These are phyloP conservation scores for Meandrina meandrites DNA, from an alignment of 92 coral and sea anemone genomes.

Conservation along the genomic window DNA sequence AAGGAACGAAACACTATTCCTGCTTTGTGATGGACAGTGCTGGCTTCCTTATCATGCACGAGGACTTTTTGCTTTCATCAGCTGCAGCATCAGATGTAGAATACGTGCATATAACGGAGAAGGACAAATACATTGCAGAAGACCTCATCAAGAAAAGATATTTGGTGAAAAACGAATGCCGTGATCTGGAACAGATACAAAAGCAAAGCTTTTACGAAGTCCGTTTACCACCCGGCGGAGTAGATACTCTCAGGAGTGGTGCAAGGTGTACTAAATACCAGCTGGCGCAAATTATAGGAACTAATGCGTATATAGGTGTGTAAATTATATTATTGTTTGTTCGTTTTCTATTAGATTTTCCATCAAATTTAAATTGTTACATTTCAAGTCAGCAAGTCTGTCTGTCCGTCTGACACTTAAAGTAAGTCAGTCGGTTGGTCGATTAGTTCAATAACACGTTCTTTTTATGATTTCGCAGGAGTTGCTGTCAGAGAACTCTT, in stretches of 20 bases:
- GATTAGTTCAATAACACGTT: not conserved
- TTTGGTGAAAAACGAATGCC: slow-evolving; percentile 45
- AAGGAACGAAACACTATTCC: slow-evolving; percentile 21
- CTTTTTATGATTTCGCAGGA: not conserved
- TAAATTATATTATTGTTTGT: not conserved
- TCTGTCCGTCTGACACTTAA: not conserved
- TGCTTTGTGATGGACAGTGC: slow-evolving; percentile 68
- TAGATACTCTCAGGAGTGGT: not conserved
- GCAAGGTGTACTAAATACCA: slow-evolving; percentile 43
- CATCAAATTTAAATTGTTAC: not conserved
- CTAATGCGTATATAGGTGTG: slow-evolving; percentile 57
- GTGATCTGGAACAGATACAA: slow-evolving; percentile 38
- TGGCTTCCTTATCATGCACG: slow-evolving; percentile 67
- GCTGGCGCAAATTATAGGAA: slow-evolving; percentile 29
- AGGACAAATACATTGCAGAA: slow-evolving; percentile 53
- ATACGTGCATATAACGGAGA: slow-evolving; percentile 53
- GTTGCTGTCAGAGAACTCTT: slow-evolving; percentile 20
- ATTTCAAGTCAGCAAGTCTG: not conserved
- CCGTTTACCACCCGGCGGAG: slow-evolving; percentile 13
- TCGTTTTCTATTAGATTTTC: not conserved
- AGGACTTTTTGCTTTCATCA: slow-evolving; percentile 47
- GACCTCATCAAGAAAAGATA: slow-evolving; percentile 49
- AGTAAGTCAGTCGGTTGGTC: not conserved
- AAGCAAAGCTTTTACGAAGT: slow-evolving; percentile 66
- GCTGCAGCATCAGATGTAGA: slow-evolving; percentile 41